These are phyloP conservation scores for Hedychridium roseum DNA, from an alignment of 2,888 invertebrate genomes.

Conservation along the genomic window DNA sequence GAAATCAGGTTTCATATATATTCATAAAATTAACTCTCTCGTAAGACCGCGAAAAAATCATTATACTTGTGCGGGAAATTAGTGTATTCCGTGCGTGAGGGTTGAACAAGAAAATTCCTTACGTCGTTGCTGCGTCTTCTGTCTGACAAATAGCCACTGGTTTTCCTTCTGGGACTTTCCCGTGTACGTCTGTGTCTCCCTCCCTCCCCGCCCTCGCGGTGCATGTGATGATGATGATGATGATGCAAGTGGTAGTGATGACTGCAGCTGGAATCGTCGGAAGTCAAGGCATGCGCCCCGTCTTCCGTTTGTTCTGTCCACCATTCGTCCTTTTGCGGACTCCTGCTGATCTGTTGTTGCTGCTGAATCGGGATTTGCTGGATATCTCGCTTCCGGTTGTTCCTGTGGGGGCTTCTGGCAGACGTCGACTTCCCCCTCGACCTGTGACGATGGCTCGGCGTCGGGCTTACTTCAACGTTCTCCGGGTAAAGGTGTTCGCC, in stretches of 20 bases:
- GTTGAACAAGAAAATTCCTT: too few species aligned
- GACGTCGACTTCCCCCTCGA: conserved; percentile 37
- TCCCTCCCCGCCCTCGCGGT: conserved; percentile 42
- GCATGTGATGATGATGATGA: conserved; percentile 53
- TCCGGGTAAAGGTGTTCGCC: conserved; percentile 33
- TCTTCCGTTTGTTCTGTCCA: conserved; percentile 67
- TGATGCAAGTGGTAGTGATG: conserved; percentile 58
- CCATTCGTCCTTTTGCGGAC: conserved; percentile 65
- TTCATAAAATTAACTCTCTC: background rate
- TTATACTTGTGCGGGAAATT: too few species aligned
- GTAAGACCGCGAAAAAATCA: background rate
- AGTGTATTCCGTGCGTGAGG: too few species aligned
- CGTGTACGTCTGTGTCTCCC: conserved; percentile 66
- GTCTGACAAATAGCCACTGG: conserved; percentile 66
- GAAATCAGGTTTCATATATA: background rate
- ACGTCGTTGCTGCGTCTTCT: conserved; percentile 64
- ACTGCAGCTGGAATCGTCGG: conserved; percentile 69
- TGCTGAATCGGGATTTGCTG: conserved; percentile 26
- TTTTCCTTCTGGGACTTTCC: conserved; percentile 74
- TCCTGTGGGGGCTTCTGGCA: conserved; percentile 44
- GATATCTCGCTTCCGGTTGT: conserved; percentile 47
- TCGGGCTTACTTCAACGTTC: conserved; percentile 45
- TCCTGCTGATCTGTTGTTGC: conserved; percentile 61
- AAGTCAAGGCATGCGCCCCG: conserved; percentile 68
- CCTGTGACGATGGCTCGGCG: conserved; percentile 50